Evolutionary conservation across 2,888 invertebrate genomes (phyloP), one percentile per base, ranked within the genome.

Genomic region (Drosophila acutilabella): DNA sequence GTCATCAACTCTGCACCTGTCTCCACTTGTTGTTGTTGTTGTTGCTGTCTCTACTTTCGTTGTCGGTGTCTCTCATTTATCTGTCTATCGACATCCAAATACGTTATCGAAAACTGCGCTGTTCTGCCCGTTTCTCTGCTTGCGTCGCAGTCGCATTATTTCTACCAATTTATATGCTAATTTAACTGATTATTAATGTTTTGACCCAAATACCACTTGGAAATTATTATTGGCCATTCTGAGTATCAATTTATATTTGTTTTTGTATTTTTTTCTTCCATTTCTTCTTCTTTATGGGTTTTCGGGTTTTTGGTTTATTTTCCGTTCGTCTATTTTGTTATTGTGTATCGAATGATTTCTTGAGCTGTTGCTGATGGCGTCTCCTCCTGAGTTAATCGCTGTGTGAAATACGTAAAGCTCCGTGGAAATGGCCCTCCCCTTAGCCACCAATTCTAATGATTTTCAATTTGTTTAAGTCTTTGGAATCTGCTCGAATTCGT

Each of bases 181-280:
- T 90, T 86, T 87, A 78, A 80, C 84, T 83, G 91, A 90, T 90
- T 91, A 91, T 90, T 90, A 91, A 90, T 89, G 89, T 79, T 78
- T 79, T 89, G 89, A 91, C 90, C 91, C 80, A 90, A 91, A 91
- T 91, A 84, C 91, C 91, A 70, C 69, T 85, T 77, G 73, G 45
- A 88, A 85, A 89, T 89, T 89, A 89, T 86, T 88, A 89, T 89
- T 86, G 78, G 88, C 84, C 82, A 78, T 84, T 88, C 81, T 75
- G 69, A 41, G 48, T 67, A 79, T 85, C 70, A 80, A 76, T 76
- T 88, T 78, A 59, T 38, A 41, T 64, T 36, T 36, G 36, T 64
- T 68, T 58, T 48, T 64, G n/a, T 14, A 10, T 36, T 42, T 53
- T 62, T 36, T 45, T 53, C 48, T 30, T n/a, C 30, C 8, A 30